phyloP scores from a whole-genome alignment of 1,140 invertebrate species.

The Calosoma granatense region DNA sequence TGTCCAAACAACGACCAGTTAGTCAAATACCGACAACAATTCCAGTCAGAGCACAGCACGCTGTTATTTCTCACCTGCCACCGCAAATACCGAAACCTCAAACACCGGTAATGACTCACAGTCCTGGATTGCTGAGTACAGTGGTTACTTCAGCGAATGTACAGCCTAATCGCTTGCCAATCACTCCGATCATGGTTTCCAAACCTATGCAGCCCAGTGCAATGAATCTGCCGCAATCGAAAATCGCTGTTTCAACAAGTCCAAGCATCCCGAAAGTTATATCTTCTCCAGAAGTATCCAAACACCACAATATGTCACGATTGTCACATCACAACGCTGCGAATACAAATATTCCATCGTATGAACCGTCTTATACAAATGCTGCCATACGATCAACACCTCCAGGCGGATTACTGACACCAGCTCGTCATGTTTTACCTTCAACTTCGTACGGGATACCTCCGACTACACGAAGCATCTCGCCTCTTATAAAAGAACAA shows the following conservation, averaged over 20 bases:
- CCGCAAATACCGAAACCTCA: conserved; percentile 13
- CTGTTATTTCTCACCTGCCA: conserved; percentile 13
- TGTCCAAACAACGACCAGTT: background rate
- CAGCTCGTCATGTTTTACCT: conserved; percentile 18
- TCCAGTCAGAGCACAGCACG: conserved; percentile 10
- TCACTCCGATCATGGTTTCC: conserved; percentile 42
- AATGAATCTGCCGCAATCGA: conserved; percentile 37
- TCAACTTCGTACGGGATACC: conserved; percentile 12
- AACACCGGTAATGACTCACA: conserved; percentile 23
- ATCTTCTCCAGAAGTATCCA: background rate
- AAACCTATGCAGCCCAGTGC: conserved; percentile 42
- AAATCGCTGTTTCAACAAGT: conserved; percentile 19
- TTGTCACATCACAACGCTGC: conserved; percentile 4
- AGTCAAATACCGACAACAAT: background rate
- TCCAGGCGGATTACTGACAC: conserved; percentile 16
- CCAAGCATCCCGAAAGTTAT: background rate
- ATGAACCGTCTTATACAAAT: conserved; percentile 12
- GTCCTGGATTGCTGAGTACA: conserved; percentile 18
- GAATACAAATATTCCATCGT: background rate
- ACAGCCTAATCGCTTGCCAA: conserved; percentile 35
- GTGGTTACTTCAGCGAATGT: background rate
- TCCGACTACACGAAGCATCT: background rate
- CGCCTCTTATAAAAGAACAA: conserved; percentile 9
- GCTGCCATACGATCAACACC: conserved; percentile 5
- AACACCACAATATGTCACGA: conserved; percentile 10